A percentile compares a stretch with the other conserved stretches of the same genome.
These are phyloP conservation scores for Pseudopipra pipra DNA, from an alignment of 2,113 vertebrate species.

Conservation along the genomic window DNA sequence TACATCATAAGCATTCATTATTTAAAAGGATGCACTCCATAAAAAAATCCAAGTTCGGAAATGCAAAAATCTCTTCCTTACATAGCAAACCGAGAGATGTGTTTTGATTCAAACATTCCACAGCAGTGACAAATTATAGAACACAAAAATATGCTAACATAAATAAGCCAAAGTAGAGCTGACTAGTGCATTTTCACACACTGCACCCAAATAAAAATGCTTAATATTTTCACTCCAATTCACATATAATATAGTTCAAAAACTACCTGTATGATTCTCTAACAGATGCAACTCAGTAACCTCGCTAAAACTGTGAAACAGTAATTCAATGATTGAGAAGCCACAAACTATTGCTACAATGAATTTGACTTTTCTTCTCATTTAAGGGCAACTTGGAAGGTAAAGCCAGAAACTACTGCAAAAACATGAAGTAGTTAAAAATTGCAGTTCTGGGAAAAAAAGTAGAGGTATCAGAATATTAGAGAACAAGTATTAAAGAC, in stretches of 20 bases:
- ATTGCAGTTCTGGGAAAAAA: not conserved
- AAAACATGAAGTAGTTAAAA: not conserved
- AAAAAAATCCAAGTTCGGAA: not conserved
- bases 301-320: not conserved
- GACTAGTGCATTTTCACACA: not conserved
- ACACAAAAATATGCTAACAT: not conserved
- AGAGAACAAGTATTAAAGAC: not conserved
- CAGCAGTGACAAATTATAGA: not conserved
- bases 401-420: not conserved
- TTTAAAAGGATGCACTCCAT: not conserved
- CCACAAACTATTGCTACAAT: not conserved
- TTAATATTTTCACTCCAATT: not conserved
- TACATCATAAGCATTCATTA: not conserved
- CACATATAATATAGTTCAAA: not conserved
- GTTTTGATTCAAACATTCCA: not conserved
- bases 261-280: not conserved
- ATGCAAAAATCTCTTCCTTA: not conserved
- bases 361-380: not conserved
- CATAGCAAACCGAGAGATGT: not conserved
- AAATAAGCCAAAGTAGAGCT: not conserved
- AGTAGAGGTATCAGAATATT: not conserved
- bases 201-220: not conserved
- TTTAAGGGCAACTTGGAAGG: not conserved
- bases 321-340: not conserved
- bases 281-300: not conserved